Conservation (phyloP, 2,113 vertebrate species). For the Orycteropus afer region DNA sequence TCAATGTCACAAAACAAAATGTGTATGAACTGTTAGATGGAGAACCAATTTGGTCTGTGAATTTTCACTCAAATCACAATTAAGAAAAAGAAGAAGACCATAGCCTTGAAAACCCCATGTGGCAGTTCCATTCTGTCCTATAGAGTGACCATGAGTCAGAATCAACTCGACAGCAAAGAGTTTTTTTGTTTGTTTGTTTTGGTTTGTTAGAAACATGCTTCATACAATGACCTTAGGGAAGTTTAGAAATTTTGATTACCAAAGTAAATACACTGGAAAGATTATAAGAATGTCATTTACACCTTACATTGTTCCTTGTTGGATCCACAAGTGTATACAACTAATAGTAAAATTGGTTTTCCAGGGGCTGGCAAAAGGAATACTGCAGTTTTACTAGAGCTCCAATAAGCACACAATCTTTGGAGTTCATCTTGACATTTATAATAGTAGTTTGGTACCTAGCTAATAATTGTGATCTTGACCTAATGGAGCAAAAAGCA, state of each 20-base stretch:
- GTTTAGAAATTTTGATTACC: constrained; percentile 45
- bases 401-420: background rate
- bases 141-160: background rate
- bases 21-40: no score
- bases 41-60: no score
- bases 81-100: no score
- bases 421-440: constrained; percentile 28
- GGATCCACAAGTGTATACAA: no score
- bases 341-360: no score
- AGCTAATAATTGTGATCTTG: constrained; percentile 21
- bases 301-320: background rate
- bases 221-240: background rate
- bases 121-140: background rate
- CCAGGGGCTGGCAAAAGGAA: constrained; percentile 18
- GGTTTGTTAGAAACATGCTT: background rate
- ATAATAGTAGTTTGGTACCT: background rate
- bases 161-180: background rate
- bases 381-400: background rate
- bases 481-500: background rate
- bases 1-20: no score
- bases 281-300: constrained; percentile 36
- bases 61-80: no score
- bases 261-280: background rate
- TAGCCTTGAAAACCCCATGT: background rate
- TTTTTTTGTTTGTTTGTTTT: background rate